Evolutionary conservation across 2,113 vertebrate species (phyloP).

Genomic region (Gorilla gorilla): DNA sequence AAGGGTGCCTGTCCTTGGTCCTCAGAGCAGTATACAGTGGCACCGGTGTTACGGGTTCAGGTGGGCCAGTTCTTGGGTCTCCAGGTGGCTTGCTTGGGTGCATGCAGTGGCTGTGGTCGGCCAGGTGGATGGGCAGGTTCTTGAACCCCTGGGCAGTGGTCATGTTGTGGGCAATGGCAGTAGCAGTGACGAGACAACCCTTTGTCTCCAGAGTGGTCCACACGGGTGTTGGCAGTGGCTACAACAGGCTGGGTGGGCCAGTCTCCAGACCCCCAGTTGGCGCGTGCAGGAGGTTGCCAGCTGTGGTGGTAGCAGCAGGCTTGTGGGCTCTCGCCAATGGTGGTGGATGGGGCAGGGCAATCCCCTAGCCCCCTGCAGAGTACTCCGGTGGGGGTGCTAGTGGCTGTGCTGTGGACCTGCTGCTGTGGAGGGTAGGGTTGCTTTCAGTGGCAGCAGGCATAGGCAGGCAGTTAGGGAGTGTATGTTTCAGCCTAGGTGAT

Average conservation of each 20-base stretch:
- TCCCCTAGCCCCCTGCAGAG: background rate
- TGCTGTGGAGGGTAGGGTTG: background rate
- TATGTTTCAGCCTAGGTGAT: background rate
- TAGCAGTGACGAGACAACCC: too few species aligned
- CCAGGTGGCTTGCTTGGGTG: background rate
- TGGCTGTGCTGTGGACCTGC: background rate
- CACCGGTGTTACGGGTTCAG: background rate
- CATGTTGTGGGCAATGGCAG: too few species aligned
- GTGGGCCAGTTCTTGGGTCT: background rate
- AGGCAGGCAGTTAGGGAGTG: background rate
- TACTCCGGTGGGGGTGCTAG: background rate
- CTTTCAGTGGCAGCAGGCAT: background rate
- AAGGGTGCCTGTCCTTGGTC: too few species aligned
- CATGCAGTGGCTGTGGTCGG: background rate
- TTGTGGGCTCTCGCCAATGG: too few species aligned
- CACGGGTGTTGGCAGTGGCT: background rate
- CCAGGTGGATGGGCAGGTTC: too few species aligned
- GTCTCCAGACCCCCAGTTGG: background rate
- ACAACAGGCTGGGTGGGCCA: background rate
- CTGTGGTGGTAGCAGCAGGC: too few species aligned
- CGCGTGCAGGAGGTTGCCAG: too few species aligned
- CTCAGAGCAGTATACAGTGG: too few species aligned
- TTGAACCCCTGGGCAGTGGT: too few species aligned
- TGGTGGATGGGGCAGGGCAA: too few species aligned
- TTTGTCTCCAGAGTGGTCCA: too few species aligned